These are phyloP conservation scores for Phylloscopus whistleri DNA, from an alignment of 2,113 vertebrate species.

Conservation along the genomic window DNA sequence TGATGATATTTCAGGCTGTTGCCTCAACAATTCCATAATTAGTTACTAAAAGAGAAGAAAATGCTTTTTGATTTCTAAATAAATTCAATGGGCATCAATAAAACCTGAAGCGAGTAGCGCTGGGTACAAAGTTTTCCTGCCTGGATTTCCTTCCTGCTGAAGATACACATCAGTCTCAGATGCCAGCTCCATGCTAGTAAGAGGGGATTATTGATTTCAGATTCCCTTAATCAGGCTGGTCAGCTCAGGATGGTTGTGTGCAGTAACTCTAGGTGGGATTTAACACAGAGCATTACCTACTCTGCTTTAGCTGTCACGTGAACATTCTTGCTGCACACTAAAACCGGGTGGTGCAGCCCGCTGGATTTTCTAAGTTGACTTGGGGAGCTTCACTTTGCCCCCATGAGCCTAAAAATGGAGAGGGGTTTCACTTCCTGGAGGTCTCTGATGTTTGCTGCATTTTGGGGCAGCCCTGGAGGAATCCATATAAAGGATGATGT, in stretches of 20 bases:
- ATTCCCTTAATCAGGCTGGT: background rate
- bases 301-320: background rate
- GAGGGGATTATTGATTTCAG: background rate
- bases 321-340: fast-evolving
- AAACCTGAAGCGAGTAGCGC: background rate
- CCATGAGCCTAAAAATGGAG: background rate
- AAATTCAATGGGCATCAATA: background rate
- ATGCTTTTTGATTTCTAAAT: background rate
- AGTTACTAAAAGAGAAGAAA: background rate
- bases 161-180: background rate
- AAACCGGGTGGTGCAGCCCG: background rate
- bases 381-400: background rate
- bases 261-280: background rate
- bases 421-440: background rate
- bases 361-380: background rate
- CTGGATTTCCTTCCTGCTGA: background rate
- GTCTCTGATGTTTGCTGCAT: background rate
- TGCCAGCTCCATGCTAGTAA: background rate
- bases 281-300: background rate
- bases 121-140: background rate
- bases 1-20: background rate
- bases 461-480: background rate
- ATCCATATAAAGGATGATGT: background rate
- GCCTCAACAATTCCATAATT: background rate
- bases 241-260: background rate